These are phyloP conservation scores for Chrysina gloriosa DNA, from an alignment of 2,888 invertebrate species.

Conservation along the genomic window DNA sequence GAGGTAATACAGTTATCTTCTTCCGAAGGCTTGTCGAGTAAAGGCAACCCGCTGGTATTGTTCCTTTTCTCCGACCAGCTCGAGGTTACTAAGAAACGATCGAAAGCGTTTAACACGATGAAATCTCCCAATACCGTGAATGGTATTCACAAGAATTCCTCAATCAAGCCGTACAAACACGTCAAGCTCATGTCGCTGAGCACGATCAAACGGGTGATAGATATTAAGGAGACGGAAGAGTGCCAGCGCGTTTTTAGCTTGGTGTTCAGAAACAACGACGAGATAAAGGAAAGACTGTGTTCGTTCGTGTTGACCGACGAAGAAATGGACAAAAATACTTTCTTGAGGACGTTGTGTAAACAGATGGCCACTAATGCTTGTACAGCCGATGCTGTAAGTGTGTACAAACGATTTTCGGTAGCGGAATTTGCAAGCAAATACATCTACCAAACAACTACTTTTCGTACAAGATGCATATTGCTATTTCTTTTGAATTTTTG, in stretches of 20 bases:
- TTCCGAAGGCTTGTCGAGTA: conserved; percentile 81
- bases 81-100: conserved; percentile 90
- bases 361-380: conserved; percentile 94
- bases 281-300: conserved; percentile 87
- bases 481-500: no score
- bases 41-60: conserved; percentile 84
- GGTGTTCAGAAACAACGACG: conserved; percentile 87
- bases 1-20: conserved; percentile 87
- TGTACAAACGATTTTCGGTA: not conserved
- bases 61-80: conserved; percentile 95
- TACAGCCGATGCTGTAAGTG: conserved; percentile 89
- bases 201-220: conserved; percentile 90
- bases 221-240: conserved; percentile 88
- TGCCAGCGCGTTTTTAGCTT: conserved; percentile 92
- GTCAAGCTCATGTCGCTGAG: conserved; percentile 89
- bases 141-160: conserved; percentile 65
- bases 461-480: no score
- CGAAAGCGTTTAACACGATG: conserved; percentile 77
- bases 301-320: conserved; percentile 89
- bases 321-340: conserved; percentile 82
- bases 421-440: no score
- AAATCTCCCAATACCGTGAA: conserved; percentile 77
- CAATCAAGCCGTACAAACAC: conserved; percentile 90
- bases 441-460: no score
- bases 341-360: conserved; percentile 85